Evolutionary conservation across 2,113 vertebrate species (phyloP), one percentile per base, ranked within the genome.

Genomic region (Scalopus aquaticus): DNA sequence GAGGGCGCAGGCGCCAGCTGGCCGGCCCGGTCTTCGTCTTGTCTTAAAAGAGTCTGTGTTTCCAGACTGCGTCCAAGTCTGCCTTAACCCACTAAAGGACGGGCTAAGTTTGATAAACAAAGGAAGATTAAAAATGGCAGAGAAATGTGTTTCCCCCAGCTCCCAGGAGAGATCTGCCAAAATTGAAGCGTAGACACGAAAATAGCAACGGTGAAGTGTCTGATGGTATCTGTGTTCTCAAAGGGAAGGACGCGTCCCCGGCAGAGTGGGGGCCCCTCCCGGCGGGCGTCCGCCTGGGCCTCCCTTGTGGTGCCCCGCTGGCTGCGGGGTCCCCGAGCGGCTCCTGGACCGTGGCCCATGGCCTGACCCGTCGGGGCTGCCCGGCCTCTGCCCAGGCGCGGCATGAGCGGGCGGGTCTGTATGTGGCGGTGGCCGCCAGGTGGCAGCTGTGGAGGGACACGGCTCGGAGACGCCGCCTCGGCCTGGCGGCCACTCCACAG

Each of bases 41-140:
- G 42, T 73, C 81, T 81, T 28, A 44, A 54, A 82, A 86, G 90
- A 83, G 93, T 94, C 92, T 96, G 95, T 96, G 96, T 95, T 84
- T 85, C 81, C 64, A 90, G 81, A 64, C n/a, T 92, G 93, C 17
- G 85, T 78, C 95, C 93, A 94, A 96, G 96, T 96, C 95, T 70
- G 94, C 73, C 85, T 88, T 77, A 95, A 97, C 94, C 93, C 89
- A 87, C 95, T 82, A 11, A 89, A 91, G 93, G 95, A 96, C 39
- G 54, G 91, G 93, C 96, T 94, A 72, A 93, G 96, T 97, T 96
- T 97, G 96, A 96, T 96, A 96, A 97, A 97, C 96, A 97, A 89
- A 93, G 91, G 95, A 96, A 96, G 96, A 96, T 95, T 95, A 91
- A 95, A 96, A 95, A 94, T 90, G 96, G 97, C 83, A 95, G 97